Base-by-base conservation (phyloP, 1,140 invertebrate species). In the Centruroides sculpturatus region DNA sequence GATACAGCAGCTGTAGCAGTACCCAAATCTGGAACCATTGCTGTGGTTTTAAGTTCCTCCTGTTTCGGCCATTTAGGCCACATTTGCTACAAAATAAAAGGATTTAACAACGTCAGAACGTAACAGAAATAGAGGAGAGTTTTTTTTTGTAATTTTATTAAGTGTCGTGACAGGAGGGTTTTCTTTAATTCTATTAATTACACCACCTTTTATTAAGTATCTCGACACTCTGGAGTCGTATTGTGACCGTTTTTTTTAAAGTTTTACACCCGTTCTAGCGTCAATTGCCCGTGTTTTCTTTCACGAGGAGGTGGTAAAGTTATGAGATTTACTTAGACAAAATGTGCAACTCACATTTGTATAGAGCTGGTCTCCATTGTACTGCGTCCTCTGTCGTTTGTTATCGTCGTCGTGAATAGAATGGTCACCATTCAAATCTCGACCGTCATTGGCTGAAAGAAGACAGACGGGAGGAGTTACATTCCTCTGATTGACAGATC, bases 281-380 rank as follows among this genome's bases (percentile, higher is more conserved):
- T n/a, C n/a, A n/a, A n/a, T n/a, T n/a, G n/a, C n/a, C n/a, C 41
- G 41, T 6, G 0, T 8, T 41, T 41, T 41, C 5, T 41, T 41
- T 8, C 8, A 41, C 41, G 5, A 41, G 3, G 41, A 8, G 41
- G 41, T 6, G 41, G 41, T 41, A 41, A 41, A 41, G 23, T 23
- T 41, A 41, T 6, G 41, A 41, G 41, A 41, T 41, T 41, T 41
- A 41, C 5, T 41, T 41, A 41, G 41, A 41, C 41, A 41, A 41
- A 41, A 41, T 41, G 41, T 41, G 41, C 41, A 64, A 84, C 86
- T 85, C 79, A 89, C 87, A 71, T 89, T 90, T 8, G 86, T 83
- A 72, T 89, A 91, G 10, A 65, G 34, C 52, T 89, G 87, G 74
- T 92, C 89, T n/a, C 87, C 86, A 68, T 87, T 89, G 72, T 91